These are phyloP conservation scores for Ispidina picta DNA, from an alignment of 2,797 vertebrate species.

Conservation along the genomic window DNA sequence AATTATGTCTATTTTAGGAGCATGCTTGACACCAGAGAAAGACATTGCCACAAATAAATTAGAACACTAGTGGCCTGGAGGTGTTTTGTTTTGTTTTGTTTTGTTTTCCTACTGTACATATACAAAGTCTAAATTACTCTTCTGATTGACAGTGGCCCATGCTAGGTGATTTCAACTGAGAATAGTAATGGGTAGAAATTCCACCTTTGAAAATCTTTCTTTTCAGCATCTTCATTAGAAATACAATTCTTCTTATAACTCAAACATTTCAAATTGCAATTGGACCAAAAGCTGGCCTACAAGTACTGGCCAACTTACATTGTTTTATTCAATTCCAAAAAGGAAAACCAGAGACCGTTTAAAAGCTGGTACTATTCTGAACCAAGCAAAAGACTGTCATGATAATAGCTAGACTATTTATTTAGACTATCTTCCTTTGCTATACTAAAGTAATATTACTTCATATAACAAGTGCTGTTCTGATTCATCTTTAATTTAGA, in stretches of 20 bases:
- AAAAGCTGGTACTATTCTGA: background rate
- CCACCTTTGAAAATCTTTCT: background rate
- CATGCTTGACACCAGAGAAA: background rate
- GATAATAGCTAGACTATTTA: background rate
- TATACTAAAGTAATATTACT: constrained; percentile 22
- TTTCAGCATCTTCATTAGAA: constrained; percentile 32
- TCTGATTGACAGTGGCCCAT: background rate
- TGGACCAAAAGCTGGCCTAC: background rate
- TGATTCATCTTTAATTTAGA: constrained; percentile 45
- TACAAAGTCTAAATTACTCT: background rate
- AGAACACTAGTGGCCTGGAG: background rate
- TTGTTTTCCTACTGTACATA: background rate
- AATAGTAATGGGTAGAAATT: background rate
- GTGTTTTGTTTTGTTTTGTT: background rate
- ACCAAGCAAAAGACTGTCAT: background rate
- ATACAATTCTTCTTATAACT: constrained; percentile 24
- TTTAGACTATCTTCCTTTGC: background rate
- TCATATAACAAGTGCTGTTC: background rate
- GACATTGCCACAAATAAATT: background rate
- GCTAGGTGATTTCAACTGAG: background rate
- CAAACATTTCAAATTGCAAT: constrained; percentile 20
- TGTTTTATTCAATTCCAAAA: constrained; percentile 10
- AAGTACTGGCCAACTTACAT: background rate
- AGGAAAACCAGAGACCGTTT: background rate
- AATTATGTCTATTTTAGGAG: background rate